Evolutionary conservation across 2,888 invertebrate genomes (phyloP), one percentile per base, ranked within the genome.

Genomic region (Furcula furcula): DNA sequence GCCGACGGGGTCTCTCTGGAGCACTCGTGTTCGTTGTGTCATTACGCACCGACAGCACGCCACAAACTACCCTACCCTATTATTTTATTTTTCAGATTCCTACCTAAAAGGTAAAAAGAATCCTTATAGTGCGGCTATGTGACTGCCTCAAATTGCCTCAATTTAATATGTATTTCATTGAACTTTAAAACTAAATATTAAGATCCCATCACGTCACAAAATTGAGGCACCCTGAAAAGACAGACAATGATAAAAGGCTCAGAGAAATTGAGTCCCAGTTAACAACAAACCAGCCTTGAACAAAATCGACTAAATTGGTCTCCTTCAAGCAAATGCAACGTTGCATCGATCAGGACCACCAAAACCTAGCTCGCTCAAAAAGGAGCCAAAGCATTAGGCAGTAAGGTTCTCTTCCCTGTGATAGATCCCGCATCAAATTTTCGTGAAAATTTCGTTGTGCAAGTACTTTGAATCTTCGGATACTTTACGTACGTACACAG

Each of bases 251-350:
- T 46, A 54, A 55, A 51, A 40, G 46, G 47, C 43, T 45, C 32
- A 28, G 26, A 35, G 55, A 57, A 52, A 46, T 54, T 43, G 47
- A 48, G 52, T 57, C 51, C 44, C 32, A 40, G 33, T 32, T 47
- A 45, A 47, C 46, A 52, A 44, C 51, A 49, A 63, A 51, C 59
- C 40, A 40, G 47, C 46, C 66, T 64, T 61, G 69, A 73, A 77
- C 71, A 75, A 76, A 80, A 76, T 76, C 72, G 70, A 65, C 65
- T 72, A 78, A 80, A 80, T 81, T 80, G 78, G 77, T 64, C 61
- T 57, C 55, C 72, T 74, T 64, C 63, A 65, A 60, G 63, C 65
- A 54, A 71, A 67, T 70, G 75, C 73, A 71, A 62, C 66, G 66
- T 63, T 74, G 76, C 76, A 76, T 75, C 66, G 71, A 75, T 71